Evolutionary conservation across 2,797 vertebrate species (phyloP), one percentile per base, ranked within the genome.

Genomic region (Sebastes kiyomatsui): DNA sequence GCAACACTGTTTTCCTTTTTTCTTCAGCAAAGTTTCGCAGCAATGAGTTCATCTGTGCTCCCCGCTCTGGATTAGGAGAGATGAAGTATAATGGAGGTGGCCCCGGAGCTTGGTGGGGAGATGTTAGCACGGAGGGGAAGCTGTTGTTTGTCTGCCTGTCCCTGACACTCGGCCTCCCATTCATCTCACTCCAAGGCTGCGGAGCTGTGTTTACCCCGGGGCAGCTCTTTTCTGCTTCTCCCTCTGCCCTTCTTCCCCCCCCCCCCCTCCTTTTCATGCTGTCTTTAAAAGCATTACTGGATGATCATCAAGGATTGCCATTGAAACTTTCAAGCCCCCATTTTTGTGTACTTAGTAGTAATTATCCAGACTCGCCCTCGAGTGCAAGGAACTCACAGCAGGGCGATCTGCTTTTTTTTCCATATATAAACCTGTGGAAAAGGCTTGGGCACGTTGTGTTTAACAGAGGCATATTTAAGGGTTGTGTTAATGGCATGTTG

Each of bases 281-380:
- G 86, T 80, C 92, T 94, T 95, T 93, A 92, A 94, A 95, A 94
- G 93, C 90, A 88, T 95, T 94, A 94, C 88, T 90, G 91, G 93
- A 92, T 93, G 93, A 94, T 84, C 88, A 93, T 93, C 92, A 83
- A 90, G 87, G 86, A 91, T 92, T 91, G 91, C 88, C 86, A 91
- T 88, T 94, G 90, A 95, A 90, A 91, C 85, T 84, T 62, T 79
- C 72, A 79, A 87, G 79, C 87, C 82, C 75, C 87, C 86, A 77
- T 93, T 90, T 93, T 87, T 93, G 92, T 88, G 90, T 90, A 82
- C 82, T 94, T 89, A 93, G 85, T 87, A 78, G 89, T 88, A 85
- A 82, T 93, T 93, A 91, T 85, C 89, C 88, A 35, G 59, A 79
- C 90, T 94, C 82, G 77, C 89, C 89, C 82, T 81, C 33, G 4